A percentile compares a stretch with the other conserved stretches of the same genome.
Conservation (phyloP, 2,113 vertebrate genomes). For the Oriolus oriolus region DNA sequence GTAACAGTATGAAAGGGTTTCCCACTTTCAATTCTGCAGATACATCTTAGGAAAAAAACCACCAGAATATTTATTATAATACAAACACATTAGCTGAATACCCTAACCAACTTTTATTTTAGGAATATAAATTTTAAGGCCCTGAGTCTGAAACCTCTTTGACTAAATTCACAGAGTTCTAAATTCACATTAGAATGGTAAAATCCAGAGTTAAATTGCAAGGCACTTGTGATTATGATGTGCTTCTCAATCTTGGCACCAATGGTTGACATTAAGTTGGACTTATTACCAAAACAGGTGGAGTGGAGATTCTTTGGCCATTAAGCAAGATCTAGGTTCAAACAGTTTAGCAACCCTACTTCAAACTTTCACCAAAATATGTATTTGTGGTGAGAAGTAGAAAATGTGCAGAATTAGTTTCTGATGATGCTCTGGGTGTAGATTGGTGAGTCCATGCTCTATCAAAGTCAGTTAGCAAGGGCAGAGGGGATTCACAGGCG, state of each 20-base stretch:
- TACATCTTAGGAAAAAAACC: constrained; percentile 69
- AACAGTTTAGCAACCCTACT: background rate
- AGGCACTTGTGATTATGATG: background rate
- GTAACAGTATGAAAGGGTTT: constrained; percentile 90
- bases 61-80: background rate
- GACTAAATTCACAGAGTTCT: background rate
- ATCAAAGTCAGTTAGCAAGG: background rate
- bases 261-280: background rate
- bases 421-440: background rate
- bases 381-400: background rate
- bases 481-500: background rate
- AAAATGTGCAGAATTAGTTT: background rate
- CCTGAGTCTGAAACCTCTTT: background rate
- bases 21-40: constrained; percentile 81
- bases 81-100: background rate
- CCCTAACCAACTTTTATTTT: background rate
- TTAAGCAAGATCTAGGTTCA: background rate
- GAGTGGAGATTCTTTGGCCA: background rate
- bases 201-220: background rate
- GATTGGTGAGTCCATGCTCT: background rate
- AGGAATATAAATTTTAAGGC: background rate
- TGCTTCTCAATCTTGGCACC: background rate
- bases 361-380: background rate
- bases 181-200: background rate
- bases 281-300: background rate